phyloP scores from a whole-genome alignment of 2,113 vertebrate genomes.

The Gopherus flavomarginatus region DNA sequence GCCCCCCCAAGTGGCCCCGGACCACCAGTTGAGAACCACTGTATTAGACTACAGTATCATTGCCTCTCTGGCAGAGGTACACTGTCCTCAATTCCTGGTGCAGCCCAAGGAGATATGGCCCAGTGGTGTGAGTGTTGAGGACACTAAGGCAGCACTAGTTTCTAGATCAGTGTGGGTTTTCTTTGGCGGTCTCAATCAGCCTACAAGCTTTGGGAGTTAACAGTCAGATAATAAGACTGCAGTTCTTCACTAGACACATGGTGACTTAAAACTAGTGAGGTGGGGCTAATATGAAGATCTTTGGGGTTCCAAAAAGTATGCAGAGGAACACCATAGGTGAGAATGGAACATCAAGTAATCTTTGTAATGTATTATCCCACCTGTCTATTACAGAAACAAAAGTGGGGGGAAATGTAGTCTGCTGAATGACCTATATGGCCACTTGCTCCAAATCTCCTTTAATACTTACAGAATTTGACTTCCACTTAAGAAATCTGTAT shows the following conservation, averaged over 20 bases:
- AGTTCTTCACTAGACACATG: neutral
- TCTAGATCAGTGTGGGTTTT: neutral
- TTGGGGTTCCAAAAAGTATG: neutral
- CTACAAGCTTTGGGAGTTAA: neutral
- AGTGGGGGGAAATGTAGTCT: neutral
- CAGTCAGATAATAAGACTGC: conserved; percentile 38
- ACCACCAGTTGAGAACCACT: no score
- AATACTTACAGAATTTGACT: neutral
- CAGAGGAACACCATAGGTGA: neutral
- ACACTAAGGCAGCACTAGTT: neutral
- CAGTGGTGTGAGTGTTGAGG: no score
- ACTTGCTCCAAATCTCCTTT: neutral
- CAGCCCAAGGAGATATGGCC: neutral
- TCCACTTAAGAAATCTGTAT: fast-evolving
- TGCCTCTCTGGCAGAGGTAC: neutral
- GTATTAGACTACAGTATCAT: neutral
- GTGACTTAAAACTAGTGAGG: neutral
- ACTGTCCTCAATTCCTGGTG: neutral
- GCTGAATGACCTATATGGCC: conserved; percentile 52
- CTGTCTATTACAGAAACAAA: conserved; percentile 13
- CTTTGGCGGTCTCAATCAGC: neutral
- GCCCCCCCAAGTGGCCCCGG: no score
- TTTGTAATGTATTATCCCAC: neutral
- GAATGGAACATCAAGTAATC: neutral
- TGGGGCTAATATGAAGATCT: neutral